phyloP scores from a whole-genome alignment of 1,140 invertebrate species.

The Grapholita molesta region DNA sequence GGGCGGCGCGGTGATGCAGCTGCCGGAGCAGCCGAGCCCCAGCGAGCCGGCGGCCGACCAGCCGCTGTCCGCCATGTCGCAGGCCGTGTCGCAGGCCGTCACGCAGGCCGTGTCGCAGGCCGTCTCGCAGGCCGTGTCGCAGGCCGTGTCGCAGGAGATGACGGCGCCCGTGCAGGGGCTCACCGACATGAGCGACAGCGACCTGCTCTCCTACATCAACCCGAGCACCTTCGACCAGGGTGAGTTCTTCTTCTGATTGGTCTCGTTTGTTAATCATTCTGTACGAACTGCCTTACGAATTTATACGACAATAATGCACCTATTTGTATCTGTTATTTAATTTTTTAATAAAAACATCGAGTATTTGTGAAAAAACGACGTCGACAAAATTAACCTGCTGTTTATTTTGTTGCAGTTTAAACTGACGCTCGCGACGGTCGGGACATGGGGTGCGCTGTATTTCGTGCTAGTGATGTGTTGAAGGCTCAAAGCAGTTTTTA shows the following conservation, averaged over 20 bases:
- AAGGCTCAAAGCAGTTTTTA: slow-evolving; percentile 72
- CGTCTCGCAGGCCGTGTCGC: slow-evolving; percentile 79
- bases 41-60: slow-evolving; percentile 77
- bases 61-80: slow-evolving; percentile 74
- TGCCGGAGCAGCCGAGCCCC: slow-evolving; percentile 73
- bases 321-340: neutral
- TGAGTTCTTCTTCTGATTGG: slow-evolving; percentile 59
- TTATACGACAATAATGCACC: neutral
- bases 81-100: slow-evolving; percentile 74
- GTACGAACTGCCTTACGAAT: slow-evolving; percentile 46
- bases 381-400: neutral
- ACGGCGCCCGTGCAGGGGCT: slow-evolving; percentile 82
- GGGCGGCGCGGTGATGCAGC: slow-evolving; percentile 62
- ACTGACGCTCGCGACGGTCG: slow-evolving; percentile 14
- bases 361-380: neutral
- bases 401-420: slow-evolving; percentile 65
- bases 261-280: slow-evolving; percentile 56
- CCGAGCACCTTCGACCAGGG: slow-evolving; percentile 91
- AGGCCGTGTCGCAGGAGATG: slow-evolving; percentile 81
- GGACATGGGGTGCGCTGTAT: slow-evolving; percentile 39
- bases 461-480: slow-evolving; percentile 50
- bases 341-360: neutral
- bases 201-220: slow-evolving; percentile 91
- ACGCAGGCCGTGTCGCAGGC: slow-evolving; percentile 81
- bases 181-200: slow-evolving; percentile 89